phyloP scores from a whole-genome alignment of 2,797 vertebrate species.

The Silurus lanzhouensis region DNA sequence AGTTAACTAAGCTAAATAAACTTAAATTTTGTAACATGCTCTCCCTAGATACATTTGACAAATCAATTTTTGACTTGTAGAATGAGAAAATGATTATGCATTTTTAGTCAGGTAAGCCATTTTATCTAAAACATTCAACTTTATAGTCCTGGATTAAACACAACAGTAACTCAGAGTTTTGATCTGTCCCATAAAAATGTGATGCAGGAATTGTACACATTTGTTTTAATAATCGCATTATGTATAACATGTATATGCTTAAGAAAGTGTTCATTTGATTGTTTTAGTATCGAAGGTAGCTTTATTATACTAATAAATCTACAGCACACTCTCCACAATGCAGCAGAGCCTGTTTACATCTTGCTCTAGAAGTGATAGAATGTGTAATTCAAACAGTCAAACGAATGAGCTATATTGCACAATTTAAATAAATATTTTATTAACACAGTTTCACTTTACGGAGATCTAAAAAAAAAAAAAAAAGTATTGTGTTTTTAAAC shows the following conservation, averaged over 20 bases:
- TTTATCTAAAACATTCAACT: too few relatives aligned
- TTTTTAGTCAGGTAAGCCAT: too few relatives aligned
- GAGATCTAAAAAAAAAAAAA: background rate
- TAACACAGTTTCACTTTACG: background rate
- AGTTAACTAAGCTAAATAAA: too few relatives aligned
- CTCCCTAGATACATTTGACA: too few relatives aligned
- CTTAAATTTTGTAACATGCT: too few relatives aligned
- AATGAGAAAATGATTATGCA: too few relatives aligned
- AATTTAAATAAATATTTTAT: conserved; percentile 7
- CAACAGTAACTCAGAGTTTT: too few relatives aligned
- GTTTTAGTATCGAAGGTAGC: background rate
- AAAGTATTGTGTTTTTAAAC: background rate
- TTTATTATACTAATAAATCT: conserved; percentile 3
- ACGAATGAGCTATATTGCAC: background rate
- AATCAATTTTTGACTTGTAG: too few relatives aligned
- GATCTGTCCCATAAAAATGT: too few relatives aligned
- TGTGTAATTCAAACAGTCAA: background rate
- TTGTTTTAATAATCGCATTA: background rate
- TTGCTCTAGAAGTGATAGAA: conserved; percentile 9
- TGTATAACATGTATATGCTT: background rate
- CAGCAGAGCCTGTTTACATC: background rate
- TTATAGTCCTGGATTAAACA: too few relatives aligned
- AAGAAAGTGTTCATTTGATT: background rate
- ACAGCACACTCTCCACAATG: background rate
- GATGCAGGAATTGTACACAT: background rate